Percentiles rank a stretch among this genome's conserved stretches.
These are phyloP conservation scores for Torymus auratus DNA, from an alignment of 2,888 invertebrate species.

Conservation along the genomic window DNA sequence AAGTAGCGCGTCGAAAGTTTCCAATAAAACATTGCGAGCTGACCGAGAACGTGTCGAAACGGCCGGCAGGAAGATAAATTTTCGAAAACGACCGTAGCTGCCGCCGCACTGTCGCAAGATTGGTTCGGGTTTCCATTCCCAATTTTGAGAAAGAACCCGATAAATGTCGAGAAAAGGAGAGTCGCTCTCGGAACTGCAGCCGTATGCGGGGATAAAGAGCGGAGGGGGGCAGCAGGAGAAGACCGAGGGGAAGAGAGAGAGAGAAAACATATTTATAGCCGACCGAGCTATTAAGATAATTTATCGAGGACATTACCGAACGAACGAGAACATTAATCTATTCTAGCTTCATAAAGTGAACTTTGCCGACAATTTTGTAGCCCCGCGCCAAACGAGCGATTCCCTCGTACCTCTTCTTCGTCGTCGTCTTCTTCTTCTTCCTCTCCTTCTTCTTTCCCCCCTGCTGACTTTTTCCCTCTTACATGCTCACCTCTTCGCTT, in stretches of 20 bases:
- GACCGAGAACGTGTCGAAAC: constrained; percentile 53
- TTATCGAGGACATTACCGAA: constrained; percentile 76
- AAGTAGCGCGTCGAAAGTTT: constrained; percentile 29
- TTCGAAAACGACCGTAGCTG: constrained; percentile 42
- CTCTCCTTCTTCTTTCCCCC: constrained; percentile 28
- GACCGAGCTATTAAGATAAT: constrained; percentile 75
- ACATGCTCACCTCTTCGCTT: constrained; percentile 16
- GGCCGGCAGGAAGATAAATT: constrained; percentile 48
- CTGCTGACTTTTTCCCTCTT: constrained; percentile 9
- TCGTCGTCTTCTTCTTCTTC: not conserved
- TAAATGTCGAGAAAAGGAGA: constrained; percentile 34
- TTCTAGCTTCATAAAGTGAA: constrained; percentile 76
- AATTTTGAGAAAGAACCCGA: constrained; percentile 53
- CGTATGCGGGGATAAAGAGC: constrained; percentile 25
- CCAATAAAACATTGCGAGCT: constrained; percentile 41
- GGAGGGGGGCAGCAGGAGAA: constrained; percentile 7
- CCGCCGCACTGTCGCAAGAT: constrained; percentile 55
- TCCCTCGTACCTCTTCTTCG: constrained; percentile 36
- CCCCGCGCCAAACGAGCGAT: constrained; percentile 73
- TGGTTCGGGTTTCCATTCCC: constrained; percentile 55
- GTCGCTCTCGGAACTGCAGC: constrained; percentile 15
- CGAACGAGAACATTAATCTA: constrained; percentile 76
- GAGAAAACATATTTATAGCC: constrained; percentile 75
- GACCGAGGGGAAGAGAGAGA: constrained; percentile 61
- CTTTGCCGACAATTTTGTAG: constrained; percentile 76